Percentiles rank a stretch among this genome's conserved stretches.
Conservation (phyloP, 1,140 invertebrate species). For the Cydia fagiglandana region DNA sequence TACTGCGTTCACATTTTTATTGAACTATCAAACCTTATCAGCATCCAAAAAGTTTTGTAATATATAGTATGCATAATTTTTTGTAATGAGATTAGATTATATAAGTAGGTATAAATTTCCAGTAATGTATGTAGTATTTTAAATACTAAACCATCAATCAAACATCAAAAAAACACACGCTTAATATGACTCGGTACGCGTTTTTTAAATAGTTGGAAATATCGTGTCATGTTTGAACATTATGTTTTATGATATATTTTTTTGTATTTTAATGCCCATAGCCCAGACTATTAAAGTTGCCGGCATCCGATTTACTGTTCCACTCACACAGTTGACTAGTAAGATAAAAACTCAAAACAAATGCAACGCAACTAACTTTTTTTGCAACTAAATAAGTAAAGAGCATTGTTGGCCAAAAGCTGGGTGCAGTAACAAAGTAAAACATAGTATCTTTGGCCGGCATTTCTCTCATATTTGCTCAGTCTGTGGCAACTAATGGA, state of each 20-base stretch:
- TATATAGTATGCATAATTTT: no score
- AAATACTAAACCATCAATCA: no score
- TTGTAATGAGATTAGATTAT: no score
- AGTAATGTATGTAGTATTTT: no score
- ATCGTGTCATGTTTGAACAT: no score
- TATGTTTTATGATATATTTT: background rate
- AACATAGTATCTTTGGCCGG: constrained; percentile 48
- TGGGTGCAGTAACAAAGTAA: constrained; percentile 51
- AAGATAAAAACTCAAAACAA: background rate
- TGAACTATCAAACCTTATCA: background rate
- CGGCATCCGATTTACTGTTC: background rate
- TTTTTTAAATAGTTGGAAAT: no score
- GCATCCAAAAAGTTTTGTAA: no score
- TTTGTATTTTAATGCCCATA: background rate
- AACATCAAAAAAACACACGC: no score
- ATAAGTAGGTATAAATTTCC: no score
- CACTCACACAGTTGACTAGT: background rate
- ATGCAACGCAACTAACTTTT: background rate
- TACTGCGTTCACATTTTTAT: background rate
- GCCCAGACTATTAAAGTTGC: background rate
- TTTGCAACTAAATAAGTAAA: background rate
- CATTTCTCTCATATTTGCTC: constrained; percentile 61
- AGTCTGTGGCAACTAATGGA: constrained; percentile 67
- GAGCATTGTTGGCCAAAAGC: constrained; percentile 37
- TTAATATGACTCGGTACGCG: no score